phyloP scores from a whole-genome alignment of 2,888 invertebrate species.

The Bedellia somnulentella region DNA sequence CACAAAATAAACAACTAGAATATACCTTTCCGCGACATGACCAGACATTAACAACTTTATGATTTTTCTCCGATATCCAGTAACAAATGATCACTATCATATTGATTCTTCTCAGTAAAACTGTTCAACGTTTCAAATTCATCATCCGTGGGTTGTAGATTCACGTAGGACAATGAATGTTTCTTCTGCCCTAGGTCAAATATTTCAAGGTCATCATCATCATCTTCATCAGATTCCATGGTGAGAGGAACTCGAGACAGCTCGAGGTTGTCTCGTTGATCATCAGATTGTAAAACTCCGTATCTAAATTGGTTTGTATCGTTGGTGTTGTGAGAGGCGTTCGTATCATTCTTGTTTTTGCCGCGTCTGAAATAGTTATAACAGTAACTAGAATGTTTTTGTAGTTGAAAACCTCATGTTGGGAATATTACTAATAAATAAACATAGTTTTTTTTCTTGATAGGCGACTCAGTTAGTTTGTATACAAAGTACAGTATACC shows the following conservation, averaged over 20 bases:
- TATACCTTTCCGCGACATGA: too few relatives aligned
- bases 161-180: slow-evolving; percentile 45
- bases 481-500: too few relatives aligned
- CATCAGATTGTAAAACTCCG: slow-evolving; percentile 48
- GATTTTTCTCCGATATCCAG: slow-evolving; percentile 51
- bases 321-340: slow-evolving; percentile 24
- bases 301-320: slow-evolving; percentile 53
- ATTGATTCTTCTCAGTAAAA: slow-evolving; percentile 13
- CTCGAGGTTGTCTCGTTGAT: slow-evolving; percentile 41
- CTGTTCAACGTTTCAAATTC: slow-evolving; percentile 24
- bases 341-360: slow-evolving; percentile 27
- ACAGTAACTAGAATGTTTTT: too few relatives aligned
- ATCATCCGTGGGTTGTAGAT: slow-evolving; percentile 38
- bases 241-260: slow-evolving; percentile 43
- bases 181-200: slow-evolving; percentile 50
- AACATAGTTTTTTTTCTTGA: not conserved
- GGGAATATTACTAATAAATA: not conserved
- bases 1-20: too few relatives aligned
- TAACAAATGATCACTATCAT: slow-evolving; percentile 32
- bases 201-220: slow-evolving; percentile 52
- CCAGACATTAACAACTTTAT: too few relatives aligned
- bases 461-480: not conserved
- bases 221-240: slow-evolving; percentile 53
- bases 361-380: slow-evolving; percentile 28
- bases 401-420: too few relatives aligned